These are phyloP conservation scores for Zaprionus gabonicus DNA, from an alignment of 1,140 invertebrate species.

Conservation along the genomic window DNA sequence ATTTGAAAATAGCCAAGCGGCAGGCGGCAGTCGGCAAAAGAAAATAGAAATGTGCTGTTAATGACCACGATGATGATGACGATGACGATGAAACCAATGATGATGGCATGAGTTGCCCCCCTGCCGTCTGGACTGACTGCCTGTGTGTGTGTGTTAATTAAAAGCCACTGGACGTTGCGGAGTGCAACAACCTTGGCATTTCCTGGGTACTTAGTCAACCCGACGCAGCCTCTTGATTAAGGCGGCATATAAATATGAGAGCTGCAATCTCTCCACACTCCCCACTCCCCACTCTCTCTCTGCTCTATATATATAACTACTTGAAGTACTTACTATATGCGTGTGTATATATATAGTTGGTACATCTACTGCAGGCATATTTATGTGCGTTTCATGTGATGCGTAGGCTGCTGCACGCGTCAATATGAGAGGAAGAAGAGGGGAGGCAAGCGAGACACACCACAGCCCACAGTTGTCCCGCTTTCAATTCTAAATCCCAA, in stretches of 20 bases:
- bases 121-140: constrained; percentile 47
- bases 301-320: constrained; percentile 39
- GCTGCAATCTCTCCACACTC: background rate
- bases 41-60: constrained; percentile 52
- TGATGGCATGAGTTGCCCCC: constrained; percentile 46
- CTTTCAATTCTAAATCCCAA: constrained; percentile 46
- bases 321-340: constrained; percentile 20
- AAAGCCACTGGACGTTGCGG: constrained; percentile 74
- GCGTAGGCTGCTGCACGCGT: constrained; percentile 67
- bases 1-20: constrained; percentile 71
- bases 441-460: background rate
- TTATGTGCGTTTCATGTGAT: constrained; percentile 36
- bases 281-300: too few species aligned
- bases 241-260: constrained; percentile 37
- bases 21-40: constrained; percentile 24
- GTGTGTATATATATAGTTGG: constrained; percentile 3
- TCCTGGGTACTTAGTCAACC: constrained; percentile 80
- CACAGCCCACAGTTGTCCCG: constrained; percentile 31
- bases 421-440: constrained; percentile 27
- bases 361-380: constrained; percentile 19
- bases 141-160: constrained; percentile 68
- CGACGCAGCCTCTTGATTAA: constrained; percentile 66
- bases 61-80: constrained; percentile 48
- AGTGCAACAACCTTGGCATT: constrained; percentile 81
- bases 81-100: constrained; percentile 37